A percentile compares a stretch with the other conserved stretches of the same genome.
Evolutionary conservation across 1,140 invertebrate genomes (phyloP).

Genomic region (Bombus haemorrhoidalis): DNA sequence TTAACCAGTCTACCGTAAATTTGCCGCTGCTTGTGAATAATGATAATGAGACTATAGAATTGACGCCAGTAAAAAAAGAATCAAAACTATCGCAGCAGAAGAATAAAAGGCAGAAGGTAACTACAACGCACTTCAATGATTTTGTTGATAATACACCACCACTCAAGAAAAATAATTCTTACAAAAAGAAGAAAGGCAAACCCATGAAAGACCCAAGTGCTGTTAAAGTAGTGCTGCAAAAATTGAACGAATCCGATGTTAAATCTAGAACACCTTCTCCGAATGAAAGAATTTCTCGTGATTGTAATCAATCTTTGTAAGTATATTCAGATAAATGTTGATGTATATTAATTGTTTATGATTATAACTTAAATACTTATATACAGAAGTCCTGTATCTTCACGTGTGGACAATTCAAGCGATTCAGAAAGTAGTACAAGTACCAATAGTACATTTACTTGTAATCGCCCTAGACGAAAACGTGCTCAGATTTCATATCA

Average conservation of each 20-base stretch:
- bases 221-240: slow-evolving; percentile 74
- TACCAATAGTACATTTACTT: slow-evolving; percentile 24
- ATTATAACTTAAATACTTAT: slow-evolving; percentile 6
- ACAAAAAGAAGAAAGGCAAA: slow-evolving; percentile 19
- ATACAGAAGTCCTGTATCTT: slow-evolving; percentile 16
- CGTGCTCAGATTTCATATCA: slow-evolving; percentile 68
- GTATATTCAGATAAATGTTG: background rate
- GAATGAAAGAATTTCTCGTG: slow-evolving; percentile 36
- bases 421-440: slow-evolving; percentile 69
- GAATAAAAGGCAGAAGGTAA: background rate
- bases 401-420: slow-evolving; percentile 37
- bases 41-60: background rate
- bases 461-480: slow-evolving; percentile 66
- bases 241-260: slow-evolving; percentile 61
- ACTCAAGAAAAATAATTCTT: background rate
- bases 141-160: background rate
- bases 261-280: slow-evolving; percentile 30
- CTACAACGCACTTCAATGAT: background rate
- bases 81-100: background rate
- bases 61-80: background rate
- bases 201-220: slow-evolving; percentile 65
- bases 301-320: slow-evolving; percentile 39
- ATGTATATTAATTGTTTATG: too few relatives aligned
- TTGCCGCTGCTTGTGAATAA: slow-evolving; percentile 22
- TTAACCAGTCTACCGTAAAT: slow-evolving; percentile 35